Evolutionary conservation across 2,888 invertebrate genomes (phyloP), one percentile per base, ranked within the genome.

Genomic region (Melikaiella ostensackeni): DNA sequence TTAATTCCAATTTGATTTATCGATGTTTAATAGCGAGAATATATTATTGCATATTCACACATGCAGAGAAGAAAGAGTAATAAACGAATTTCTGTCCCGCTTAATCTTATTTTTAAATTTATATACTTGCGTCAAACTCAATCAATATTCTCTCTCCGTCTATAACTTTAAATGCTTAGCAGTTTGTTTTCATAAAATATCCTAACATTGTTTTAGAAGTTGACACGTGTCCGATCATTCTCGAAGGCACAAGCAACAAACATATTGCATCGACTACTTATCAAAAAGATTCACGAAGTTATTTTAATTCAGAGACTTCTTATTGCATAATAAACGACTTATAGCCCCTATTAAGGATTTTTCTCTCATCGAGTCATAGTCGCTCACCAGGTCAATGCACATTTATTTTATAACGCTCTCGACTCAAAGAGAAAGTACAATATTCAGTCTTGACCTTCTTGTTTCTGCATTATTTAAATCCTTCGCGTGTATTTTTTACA

Each of bases 171-270:
- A 50, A 30, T 24, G 13, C 16, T 66, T 19, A 30, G 30, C 30
- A n/a, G 19, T 66, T 66, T 50, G 27, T 66, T 46, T 70, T 50
- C 27, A 27, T 9, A 19, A 33, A 70, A 50, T 70, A 55, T 70
- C 50, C 7, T 50, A 70, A 55, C 11, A 59, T 59, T 27, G 24
- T 27, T 59, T 27, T 13, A 24, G 16, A 59, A 70, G n/a, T 50
- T 21, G 46, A 70, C 70, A 70, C 50, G 50, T 70, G 50, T 30
- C 11, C 30, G n/a, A 55, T 30, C 27, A 13, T 55, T 70, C 50
- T 50, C 30, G 30, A n/a, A 70, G 30, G n/a, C n/a, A 46, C 9
- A 70, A 70, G n/a, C 30, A 70, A 33, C 30, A 70, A 50, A 70
- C 30, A 50, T 50, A 64, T 64, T 64, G 24, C 16, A 64, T 70